These are phyloP conservation scores for Eublepharis macularius DNA, from an alignment of 2,113 vertebrate genomes.

Conservation along the genomic window DNA sequence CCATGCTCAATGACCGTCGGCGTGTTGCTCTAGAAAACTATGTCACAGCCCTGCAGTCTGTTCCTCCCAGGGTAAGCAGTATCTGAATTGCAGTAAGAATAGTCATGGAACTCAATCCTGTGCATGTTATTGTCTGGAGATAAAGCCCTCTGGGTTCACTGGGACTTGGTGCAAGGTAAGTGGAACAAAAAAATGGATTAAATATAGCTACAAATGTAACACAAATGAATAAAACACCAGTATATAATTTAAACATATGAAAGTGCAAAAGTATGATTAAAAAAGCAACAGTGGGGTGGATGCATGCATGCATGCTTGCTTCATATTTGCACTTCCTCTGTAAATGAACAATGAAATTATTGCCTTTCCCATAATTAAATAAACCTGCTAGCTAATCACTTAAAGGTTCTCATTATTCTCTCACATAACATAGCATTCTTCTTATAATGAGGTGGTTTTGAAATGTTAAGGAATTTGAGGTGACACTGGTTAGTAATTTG, in stretches of 20 bases:
- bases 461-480: not conserved
- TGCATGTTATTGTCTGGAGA: not conserved
- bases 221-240: no score
- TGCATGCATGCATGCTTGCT: not conserved
- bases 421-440: not conserved
- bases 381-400: conserved; percentile 13
- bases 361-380: not conserved
- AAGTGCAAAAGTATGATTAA: no score
- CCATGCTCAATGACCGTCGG: conserved; percentile 94
- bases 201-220: no score
- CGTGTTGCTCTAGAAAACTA: conserved; percentile 96
- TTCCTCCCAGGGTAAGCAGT: conserved; percentile 78
- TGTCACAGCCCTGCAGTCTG: conserved; percentile 90
- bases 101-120: not conserved
- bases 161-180: no score
- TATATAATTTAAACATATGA: not conserved
- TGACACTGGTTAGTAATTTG: not conserved
- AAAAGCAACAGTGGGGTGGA: no score
- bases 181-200: no score
- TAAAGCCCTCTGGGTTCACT: no score
- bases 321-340: not conserved
- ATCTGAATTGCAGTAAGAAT: not conserved
- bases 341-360: not conserved
- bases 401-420: not conserved
- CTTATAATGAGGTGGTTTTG: not conserved